These are phyloP conservation scores for Hanleya hanleyi DNA, from an alignment of 2,888 invertebrate genomes.

Conservation along the genomic window DNA sequence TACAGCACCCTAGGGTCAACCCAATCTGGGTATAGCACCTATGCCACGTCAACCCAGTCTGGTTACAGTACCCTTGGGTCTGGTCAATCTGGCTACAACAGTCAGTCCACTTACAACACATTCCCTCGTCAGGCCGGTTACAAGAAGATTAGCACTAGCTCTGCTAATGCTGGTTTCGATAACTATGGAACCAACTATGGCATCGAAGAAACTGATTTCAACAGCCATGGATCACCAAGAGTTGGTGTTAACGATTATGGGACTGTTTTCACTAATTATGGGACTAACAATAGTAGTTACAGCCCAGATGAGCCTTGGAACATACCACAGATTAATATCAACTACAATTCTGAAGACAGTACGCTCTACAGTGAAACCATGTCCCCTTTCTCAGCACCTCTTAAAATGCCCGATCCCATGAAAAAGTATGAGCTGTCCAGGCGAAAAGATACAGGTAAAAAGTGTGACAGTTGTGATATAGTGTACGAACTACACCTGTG, in stretches of 20 bases:
- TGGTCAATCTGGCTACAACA: background rate
- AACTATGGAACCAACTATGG: background rate
- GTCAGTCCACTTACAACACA: background rate
- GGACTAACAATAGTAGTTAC: background rate
- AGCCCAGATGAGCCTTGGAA: too few relatives aligned
- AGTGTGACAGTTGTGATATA: too few relatives aligned
- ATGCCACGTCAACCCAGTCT: too few relatives aligned
- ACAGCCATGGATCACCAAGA: background rate
- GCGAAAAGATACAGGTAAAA: constrained; percentile 1
- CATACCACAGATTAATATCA: too few relatives aligned
- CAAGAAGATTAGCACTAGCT: background rate
- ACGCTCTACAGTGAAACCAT: background rate
- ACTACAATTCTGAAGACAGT: background rate
- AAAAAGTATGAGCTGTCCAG: constrained; percentile 1
- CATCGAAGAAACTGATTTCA: background rate
- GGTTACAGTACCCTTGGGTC: background rate
- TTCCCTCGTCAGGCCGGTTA: background rate
- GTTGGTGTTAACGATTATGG: background rate
- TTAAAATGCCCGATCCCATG: background rate
- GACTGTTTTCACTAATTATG: background rate
- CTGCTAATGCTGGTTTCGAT: background rate
- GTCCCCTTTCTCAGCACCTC: background rate
- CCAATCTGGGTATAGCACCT: background rate
- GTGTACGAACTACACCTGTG: too few relatives aligned
- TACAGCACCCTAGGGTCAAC: background rate